phyloP scores from a whole-genome alignment of 2,888 invertebrate genomes.

The Leucophenga montana region DNA sequence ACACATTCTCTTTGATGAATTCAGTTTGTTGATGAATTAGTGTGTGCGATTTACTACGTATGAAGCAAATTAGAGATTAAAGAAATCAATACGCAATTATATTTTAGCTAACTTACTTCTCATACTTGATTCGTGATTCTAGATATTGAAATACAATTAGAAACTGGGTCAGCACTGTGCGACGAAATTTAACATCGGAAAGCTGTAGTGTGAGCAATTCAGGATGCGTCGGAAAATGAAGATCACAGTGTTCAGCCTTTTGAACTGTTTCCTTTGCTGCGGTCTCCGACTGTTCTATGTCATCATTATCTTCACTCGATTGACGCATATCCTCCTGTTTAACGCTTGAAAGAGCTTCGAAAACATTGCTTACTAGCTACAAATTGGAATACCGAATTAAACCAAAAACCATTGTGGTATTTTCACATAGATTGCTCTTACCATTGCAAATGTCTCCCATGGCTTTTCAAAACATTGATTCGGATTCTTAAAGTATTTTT shows the following conservation, averaged over 20 bases:
- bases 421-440: no score
- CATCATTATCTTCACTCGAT: constrained; percentile 51
- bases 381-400: constrained; percentile 52
- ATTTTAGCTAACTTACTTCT: constrained; percentile 80
- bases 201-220: constrained; percentile 95
- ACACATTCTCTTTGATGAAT: constrained; percentile 87
- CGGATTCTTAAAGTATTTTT: constrained; percentile 96
- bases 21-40: constrained; percentile 88
- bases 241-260: constrained; percentile 80
- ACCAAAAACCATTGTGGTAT: not conserved
- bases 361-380: constrained; percentile 90
- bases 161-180: constrained; percentile 95
- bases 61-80: constrained; percentile 3
- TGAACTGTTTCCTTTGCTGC: constrained; percentile 35
- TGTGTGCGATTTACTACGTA: constrained; percentile 81
- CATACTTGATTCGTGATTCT: constrained; percentile 92
- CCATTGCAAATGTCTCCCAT: constrained; percentile 93
- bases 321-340: constrained; percentile 84
- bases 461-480: constrained; percentile 92
- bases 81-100: not conserved
- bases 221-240: constrained; percentile 97
- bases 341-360: constrained; percentile 90
- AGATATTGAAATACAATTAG: constrained; percentile 97
- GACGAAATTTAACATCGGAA: constrained; percentile 95
- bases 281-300: constrained; percentile 52